A percentile compares a stretch with the other conserved stretches of the same genome.
Evolutionary conservation across 2,113 vertebrate genomes (phyloP).

Genomic region (Anseranas semipalmata): DNA sequence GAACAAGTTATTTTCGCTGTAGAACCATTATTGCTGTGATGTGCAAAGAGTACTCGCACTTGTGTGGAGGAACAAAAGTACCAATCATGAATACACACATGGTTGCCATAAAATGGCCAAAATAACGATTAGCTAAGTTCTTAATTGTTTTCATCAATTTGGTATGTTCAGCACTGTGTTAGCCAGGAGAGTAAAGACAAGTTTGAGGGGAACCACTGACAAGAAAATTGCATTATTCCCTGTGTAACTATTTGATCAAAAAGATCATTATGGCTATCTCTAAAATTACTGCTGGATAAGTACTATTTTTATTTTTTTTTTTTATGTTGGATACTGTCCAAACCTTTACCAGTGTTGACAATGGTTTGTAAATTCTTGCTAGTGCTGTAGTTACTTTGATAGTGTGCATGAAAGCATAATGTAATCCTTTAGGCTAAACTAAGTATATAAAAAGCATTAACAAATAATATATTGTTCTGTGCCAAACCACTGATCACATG

Average conservation of each 20-base stretch:
- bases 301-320: neutral
- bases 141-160: neutral
- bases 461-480: neutral
- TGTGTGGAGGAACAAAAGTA: neutral
- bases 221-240: neutral
- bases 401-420: neutral
- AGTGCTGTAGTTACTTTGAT: neutral
- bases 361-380: neutral
- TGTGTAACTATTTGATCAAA: neutral
- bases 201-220: neutral
- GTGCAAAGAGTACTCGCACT: neutral
- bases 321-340: neutral
- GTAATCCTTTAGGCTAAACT: neutral
- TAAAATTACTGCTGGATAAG: neutral
- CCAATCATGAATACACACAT: neutral
- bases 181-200: neutral
- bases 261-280: neutral
- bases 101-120: neutral
- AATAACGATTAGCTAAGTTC: neutral
- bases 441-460: neutral
- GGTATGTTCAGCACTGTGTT: neutral
- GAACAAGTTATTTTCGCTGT: neutral
- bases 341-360: neutral
- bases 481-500: neutral
- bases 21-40: neutral